Conservation (phyloP, 2,113 vertebrate genomes). For the Pitta sordida region DNA sequence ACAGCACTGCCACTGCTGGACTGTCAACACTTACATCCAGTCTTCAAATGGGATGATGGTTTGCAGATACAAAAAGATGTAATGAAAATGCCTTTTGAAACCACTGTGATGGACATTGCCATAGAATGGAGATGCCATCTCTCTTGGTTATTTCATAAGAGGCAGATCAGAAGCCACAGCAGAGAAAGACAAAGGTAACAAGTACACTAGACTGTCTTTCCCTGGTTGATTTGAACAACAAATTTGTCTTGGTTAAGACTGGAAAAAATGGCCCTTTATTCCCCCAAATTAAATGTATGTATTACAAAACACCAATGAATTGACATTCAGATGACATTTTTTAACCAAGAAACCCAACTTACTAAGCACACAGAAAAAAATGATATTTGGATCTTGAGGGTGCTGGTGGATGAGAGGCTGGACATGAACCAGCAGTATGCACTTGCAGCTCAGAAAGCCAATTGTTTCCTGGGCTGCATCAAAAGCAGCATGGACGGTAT, state of each 20-base stretch:
- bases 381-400: background rate
- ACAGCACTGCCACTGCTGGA: background rate
- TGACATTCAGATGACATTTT: background rate
- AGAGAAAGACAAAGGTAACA: background rate
- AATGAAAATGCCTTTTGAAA: background rate
- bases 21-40: background rate
- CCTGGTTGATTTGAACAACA: background rate
- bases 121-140: background rate
- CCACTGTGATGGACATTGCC: background rate
- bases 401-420: background rate
- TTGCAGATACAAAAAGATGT: background rate
- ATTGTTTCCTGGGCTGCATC: background rate
- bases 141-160: background rate
- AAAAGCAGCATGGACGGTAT: background rate
- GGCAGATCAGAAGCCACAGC: background rate
- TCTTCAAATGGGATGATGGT: background rate
- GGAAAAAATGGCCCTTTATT: conserved; percentile 8
- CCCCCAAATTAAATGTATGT: background rate
- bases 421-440: background rate
- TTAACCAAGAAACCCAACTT: background rate
- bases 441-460: background rate
- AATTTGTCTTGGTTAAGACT: background rate
- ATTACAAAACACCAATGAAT: background rate
- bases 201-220: background rate
- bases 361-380: background rate